Conservation (phyloP, 2,113 vertebrate genomes). For the Oplegnathus fasciatus region DNA sequence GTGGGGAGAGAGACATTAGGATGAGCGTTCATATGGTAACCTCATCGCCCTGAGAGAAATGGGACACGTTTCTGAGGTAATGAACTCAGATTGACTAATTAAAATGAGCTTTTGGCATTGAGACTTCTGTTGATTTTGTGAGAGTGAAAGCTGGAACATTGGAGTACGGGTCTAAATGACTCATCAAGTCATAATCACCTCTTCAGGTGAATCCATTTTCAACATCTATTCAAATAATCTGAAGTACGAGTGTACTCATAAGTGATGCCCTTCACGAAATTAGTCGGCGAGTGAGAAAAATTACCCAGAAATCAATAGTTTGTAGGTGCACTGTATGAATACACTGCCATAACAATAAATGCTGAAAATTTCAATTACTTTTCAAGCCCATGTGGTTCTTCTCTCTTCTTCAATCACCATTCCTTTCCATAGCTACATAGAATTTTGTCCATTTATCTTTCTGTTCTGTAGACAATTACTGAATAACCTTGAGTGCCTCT, state of each 20-base stretch:
- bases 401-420: not conserved
- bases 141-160: conserved; percentile 34
- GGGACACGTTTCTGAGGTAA: conserved; percentile 52
- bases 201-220: conserved; percentile 49
- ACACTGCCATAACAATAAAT: not conserved
- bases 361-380: not conserved
- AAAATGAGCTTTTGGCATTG: conserved; percentile 48
- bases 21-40: conserved; percentile 62
- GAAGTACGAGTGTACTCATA: conserved; percentile 2
- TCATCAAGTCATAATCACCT: conserved; percentile 53
- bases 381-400: not conserved
- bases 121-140: conserved; percentile 53
- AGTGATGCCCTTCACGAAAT: conserved; percentile 25
- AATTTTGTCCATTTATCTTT: not conserved
- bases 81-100: conserved; percentile 66
- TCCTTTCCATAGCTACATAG: not conserved
- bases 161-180: conserved; percentile 40
- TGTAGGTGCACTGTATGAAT: conserved; percentile 6
- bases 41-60: conserved; percentile 40
- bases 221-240: conserved; percentile 44
- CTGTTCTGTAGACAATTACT: not conserved
- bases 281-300: conserved; percentile 5
- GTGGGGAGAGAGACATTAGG: conserved; percentile 55
- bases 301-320: not conserved
- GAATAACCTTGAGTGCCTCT: not conserved